Evolutionary conservation across 2,888 invertebrate genomes (phyloP), one percentile per base, ranked within the genome.

Genomic region (Steinernema hermaphroditum): DNA sequence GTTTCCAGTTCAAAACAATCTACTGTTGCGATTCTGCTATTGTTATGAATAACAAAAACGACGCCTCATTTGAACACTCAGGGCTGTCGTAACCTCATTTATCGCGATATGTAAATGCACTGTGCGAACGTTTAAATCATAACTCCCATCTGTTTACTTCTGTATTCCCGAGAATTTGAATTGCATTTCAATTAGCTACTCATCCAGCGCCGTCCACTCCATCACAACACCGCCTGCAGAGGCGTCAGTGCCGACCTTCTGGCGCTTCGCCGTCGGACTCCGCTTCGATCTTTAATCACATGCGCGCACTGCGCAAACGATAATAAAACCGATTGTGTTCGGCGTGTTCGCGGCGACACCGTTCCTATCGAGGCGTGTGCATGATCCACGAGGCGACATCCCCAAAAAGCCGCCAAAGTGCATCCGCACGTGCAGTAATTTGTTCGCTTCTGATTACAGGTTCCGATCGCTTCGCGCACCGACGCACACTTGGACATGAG

Each of bases 261-360:
- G 37, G 37, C 37, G 37, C 37, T 37, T 37, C 37, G 37, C 6
- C 37, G 4, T 16, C 32, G 4, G 9, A 8, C 4, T 32, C 62
- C 62, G 32, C 16, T 62, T 29, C 62, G 62, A 62, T 62, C 62
- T 62, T 62, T 62, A 62, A 62, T 62, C 62, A 62, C 62, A 62
- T 62, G 62, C 62, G 50, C 19, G 62, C 62, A 32, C 32, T 62
- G 62, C 62, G 62, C 62, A 62, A 29, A 62, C 62, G 62, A 12
- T 62, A 62, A 32, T 62, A 62, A 62, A 62, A 62, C 62, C 62
- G 62, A 62, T 62, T 62, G 62, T 29, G 62, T 62, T 62, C 50
- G n/a, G 46, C 29, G 54, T 27, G 54, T 54, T 24, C 62, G 62
- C 22, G 24, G 9, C 62, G 62, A 29, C 50, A 24, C 22, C 24